A percentile compares a stretch with the other conserved stretches of the same genome.
phyloP scores from a whole-genome alignment of 2,113 vertebrate species.

The Oreochromis niloticus region DNA sequence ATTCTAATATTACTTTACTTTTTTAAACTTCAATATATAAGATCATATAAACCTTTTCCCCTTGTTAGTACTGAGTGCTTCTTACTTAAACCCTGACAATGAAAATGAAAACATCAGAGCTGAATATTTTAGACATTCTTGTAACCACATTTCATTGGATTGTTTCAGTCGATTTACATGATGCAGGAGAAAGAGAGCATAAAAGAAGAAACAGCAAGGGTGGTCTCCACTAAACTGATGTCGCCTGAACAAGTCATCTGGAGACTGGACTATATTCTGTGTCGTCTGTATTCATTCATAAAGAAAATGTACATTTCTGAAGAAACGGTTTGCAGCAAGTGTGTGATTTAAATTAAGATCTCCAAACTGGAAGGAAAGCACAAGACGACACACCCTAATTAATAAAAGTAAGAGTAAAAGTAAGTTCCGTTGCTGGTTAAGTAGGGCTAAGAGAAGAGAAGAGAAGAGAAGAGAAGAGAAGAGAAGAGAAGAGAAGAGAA shows the following conservation, averaged over 20 bases:
- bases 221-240: not conserved
- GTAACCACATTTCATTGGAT: not conserved
- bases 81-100: not conserved
- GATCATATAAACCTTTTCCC: not conserved
- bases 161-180: not conserved
- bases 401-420: not conserved
- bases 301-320: not conserved
- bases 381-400: not conserved
- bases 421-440: not conserved
- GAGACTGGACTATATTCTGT: not conserved
- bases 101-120: not conserved
- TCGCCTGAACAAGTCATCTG: not conserved
- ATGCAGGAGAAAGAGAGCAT: not conserved
- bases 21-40: not conserved
- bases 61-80: accelerated
- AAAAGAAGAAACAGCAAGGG: not conserved
- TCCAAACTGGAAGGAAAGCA: not conserved
- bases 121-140: not conserved
- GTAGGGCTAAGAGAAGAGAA: not conserved
- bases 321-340: not conserved
- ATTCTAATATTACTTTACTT: not conserved
- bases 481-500: not conserved
- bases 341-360: not conserved
- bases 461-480: not conserved
- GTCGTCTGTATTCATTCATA: not conserved